These are phyloP conservation scores for Coregonus sp. DNA, from an alignment of 2,797 vertebrate species.

Conservation along the genomic window DNA sequence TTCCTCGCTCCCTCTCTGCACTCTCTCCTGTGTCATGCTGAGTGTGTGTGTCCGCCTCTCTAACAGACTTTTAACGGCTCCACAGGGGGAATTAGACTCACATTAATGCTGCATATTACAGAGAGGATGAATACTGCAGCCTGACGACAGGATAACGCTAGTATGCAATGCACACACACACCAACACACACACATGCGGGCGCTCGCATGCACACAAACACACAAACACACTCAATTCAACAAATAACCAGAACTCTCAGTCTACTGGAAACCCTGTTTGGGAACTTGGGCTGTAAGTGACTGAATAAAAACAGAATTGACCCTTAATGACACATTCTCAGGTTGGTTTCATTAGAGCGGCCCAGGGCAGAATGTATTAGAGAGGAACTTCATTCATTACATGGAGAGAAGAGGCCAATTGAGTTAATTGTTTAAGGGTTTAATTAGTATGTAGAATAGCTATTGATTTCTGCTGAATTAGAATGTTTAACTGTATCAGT, in stretches of 20 bases:
- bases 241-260: not conserved
- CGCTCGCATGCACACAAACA: not conserved
- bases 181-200: not conserved
- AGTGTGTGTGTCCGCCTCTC: slow-evolving; percentile 45
- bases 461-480: slow-evolving; percentile 49
- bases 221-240: not conserved
- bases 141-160: slow-evolving; percentile 70
- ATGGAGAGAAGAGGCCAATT: slow-evolving; percentile 40
- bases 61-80: slow-evolving; percentile 63
- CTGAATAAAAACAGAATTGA: not conserved
- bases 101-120: slow-evolving; percentile 77
- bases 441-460: slow-evolving; percentile 52
- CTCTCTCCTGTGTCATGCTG: not conserved
- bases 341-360: not conserved
- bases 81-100: slow-evolving; percentile 61
- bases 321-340: not conserved
- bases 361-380: not conserved
- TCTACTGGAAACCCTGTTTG: too few relatives aligned
- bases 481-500: slow-evolving; percentile 41
- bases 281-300: not conserved
- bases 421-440: slow-evolving; percentile 48
- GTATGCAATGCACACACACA: slow-evolving; percentile 52
- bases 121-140: slow-evolving; percentile 66
- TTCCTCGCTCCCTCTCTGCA: too few relatives aligned
- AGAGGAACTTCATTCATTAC: slow-evolving; percentile 39